A percentile compares a stretch with the other conserved stretches of the same genome.
Conservation (phyloP, 2,797 vertebrate genomes). For the Eulemur rubriventer region DNA sequence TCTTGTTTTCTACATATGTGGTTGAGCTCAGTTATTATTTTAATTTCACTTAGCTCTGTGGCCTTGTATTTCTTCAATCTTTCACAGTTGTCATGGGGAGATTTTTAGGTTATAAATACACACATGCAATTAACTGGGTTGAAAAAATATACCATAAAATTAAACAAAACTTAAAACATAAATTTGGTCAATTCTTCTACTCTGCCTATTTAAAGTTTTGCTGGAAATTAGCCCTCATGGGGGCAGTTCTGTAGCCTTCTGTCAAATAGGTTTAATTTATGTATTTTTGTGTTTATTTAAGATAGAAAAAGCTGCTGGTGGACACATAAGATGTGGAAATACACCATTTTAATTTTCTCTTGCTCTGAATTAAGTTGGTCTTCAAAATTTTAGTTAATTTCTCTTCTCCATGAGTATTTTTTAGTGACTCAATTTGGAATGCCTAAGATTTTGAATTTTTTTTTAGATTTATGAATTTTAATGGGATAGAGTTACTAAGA, state of each 20-base stretch:
- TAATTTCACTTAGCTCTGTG: background rate
- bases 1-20: background rate
- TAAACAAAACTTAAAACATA: conserved; percentile 1
- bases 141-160: conserved; percentile 42
- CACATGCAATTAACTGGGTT: background rate
- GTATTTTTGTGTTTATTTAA: background rate
- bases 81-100: background rate
- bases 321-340: background rate
- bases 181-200: conserved; percentile 22
- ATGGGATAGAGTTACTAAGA: background rate
- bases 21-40: background rate
- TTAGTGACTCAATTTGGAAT: conserved; percentile 9
- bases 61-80: conserved; percentile 3
- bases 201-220: background rate
- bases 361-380: background rate
- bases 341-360: background rate
- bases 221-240: background rate
- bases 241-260: background rate
- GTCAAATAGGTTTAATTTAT: background rate
- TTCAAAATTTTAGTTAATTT: conserved; percentile 37
- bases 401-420: conserved; percentile 2
- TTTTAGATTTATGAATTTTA: background rate
- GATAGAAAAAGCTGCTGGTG: background rate
- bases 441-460: background rate
- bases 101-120: conserved; percentile 23